Evolutionary conservation across 2,797 vertebrate genomes (phyloP), one percentile per base, ranked within the genome.

Genomic region (Argya squamiceps): DNA sequence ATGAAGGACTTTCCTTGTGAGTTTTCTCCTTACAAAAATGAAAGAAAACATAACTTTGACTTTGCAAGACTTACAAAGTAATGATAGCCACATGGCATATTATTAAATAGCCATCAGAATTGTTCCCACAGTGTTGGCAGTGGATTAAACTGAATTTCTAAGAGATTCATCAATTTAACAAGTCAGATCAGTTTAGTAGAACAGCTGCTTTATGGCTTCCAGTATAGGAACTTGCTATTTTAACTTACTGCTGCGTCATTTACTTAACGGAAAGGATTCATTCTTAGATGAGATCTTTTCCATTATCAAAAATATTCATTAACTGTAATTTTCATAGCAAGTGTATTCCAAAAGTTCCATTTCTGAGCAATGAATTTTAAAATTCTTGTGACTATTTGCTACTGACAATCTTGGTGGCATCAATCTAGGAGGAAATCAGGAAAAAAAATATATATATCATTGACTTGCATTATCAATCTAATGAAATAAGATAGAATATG

Each of bases 231-330:
- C 60, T 67, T 85, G 88, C 15, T 74, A 15, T 77, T 91, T 89
- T 74, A 29, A 64, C 58, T 88, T 89, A 77, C 65, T 92, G 64
- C 60, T 83, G 36, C 37, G 63, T 80, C 56, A 92, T 92, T 85
- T 88, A 34, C 27, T 64, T 59, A 83, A 88, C 74, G 49, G 39
- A 79, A 74, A 92, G n/a, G 13, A 49, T 16, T 82, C 11, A 60
- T 80, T 89, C 43, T 93, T 70, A 46, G 36, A 74, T 18, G 44
- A 4, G 14, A 12, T 64, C 5, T 41, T 83, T 64, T 75, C 24
- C 73, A 37, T 92, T 88, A 77, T 52, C 29, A 91, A 62, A 95
- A 91, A 55, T 63, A 43, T 50, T 91, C 9, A 89, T 93, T 93
- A 95, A 29, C 46, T 37, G 44, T 88, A 79, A 83, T 91, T 91